phyloP scores from a whole-genome alignment of 2,888 invertebrate species.

The Volucella bombylans region DNA sequence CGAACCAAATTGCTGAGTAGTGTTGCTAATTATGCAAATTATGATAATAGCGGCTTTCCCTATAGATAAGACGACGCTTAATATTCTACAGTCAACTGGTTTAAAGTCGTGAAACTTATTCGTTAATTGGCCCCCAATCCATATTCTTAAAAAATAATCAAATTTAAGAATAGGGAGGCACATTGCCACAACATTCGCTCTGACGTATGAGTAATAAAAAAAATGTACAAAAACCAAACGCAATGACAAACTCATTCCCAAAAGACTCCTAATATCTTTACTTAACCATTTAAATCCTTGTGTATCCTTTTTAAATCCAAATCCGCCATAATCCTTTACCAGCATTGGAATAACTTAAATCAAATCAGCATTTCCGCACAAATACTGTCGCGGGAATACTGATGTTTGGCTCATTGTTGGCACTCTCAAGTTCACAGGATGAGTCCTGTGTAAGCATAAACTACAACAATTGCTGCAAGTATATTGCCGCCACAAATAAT shows the following conservation, averaged over 20 bases:
- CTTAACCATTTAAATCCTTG: not conserved
- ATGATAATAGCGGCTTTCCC: too few species aligned
- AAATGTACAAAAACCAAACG: not conserved
- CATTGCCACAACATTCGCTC: not conserved
- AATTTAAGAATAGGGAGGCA: not conserved
- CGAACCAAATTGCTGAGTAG: too few species aligned
- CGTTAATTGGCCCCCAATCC: too few species aligned
- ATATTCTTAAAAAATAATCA: too few species aligned
- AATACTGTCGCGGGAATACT: not conserved
- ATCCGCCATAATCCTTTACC: constrained; percentile 22
- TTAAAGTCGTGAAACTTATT: too few species aligned
- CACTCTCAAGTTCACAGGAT: not conserved
- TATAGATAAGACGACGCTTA: too few species aligned
- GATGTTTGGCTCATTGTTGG: constrained; percentile 22
- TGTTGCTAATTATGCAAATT: too few species aligned
- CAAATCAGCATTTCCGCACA: constrained; percentile 2
- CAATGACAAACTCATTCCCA: not conserved
- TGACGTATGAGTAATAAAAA: constrained; percentile 25
- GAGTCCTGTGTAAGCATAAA: constrained; percentile 6
- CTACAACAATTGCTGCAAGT: constrained; percentile 49
- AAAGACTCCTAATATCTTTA: not conserved
- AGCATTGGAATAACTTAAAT: constrained; percentile 12
- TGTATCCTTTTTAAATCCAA: not conserved
- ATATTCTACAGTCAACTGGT: too few species aligned
- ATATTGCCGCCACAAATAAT: constrained; percentile 59